Evolutionary conservation across 2,113 vertebrate genomes (phyloP).

Genomic region (Oncorhynchus gorbuscha): DNA sequence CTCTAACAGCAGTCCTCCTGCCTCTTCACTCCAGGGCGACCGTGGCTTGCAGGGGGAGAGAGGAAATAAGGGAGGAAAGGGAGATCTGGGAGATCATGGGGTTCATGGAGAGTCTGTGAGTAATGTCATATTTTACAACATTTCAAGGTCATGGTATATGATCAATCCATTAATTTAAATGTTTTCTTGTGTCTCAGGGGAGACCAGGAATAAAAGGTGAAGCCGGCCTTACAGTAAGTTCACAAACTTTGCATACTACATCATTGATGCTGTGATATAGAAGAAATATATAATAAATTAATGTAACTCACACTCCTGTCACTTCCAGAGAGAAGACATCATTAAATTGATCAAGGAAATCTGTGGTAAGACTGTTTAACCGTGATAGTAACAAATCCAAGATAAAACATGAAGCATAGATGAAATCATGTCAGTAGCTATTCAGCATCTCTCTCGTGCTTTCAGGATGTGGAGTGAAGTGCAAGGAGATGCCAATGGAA

Average conservation of each 20-base stretch:
- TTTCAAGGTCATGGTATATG: neutral
- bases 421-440: neutral
- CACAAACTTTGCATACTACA: neutral
- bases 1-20: neutral
- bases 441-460: slow-evolving; percentile 25
- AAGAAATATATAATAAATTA: neutral
- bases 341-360: slow-evolving; percentile 91
- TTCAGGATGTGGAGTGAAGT: slow-evolving; percentile 87
- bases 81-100: slow-evolving; percentile 82
- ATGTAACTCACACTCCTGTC: neutral
- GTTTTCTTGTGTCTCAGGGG: slow-evolving; percentile 65
- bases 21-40: slow-evolving; percentile 74
- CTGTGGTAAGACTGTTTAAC: slow-evolving; percentile 78
- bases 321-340: slow-evolving; percentile 84
- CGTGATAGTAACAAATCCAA: neutral
- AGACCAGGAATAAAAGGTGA: slow-evolving; percentile 81
- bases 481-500: slow-evolving; percentile 93
- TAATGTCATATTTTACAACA: slow-evolving; percentile 9
- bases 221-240: slow-evolving; percentile 82
- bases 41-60: slow-evolving; percentile 81
- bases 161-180: neutral
- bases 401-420: neutral
- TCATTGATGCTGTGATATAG: neutral
- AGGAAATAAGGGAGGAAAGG: slow-evolving; percentile 82
- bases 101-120: slow-evolving; percentile 78